Base-by-base conservation (phyloP, 2,888 invertebrate species). In the Minunthozetes semirufus region DNA sequence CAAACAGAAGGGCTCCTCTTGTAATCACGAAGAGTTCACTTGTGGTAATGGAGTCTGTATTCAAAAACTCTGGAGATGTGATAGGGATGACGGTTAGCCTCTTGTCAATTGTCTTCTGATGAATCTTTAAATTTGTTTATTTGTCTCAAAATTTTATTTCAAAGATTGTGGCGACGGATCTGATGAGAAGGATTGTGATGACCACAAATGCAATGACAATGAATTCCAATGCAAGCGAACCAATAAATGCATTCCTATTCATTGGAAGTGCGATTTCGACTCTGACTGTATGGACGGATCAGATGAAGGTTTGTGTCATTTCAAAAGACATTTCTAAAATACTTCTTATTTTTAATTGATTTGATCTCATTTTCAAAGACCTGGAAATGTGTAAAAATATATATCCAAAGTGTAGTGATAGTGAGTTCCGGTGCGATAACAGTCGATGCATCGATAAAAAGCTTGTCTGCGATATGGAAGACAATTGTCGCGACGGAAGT, bases 221-320 rank as follows among this genome's bases (percentile, higher is more conserved):
- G 77, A 98, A 81, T 97, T 95, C 84, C 90, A 91, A 78, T 98
- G 98, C 83, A 88, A 88, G 77, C 95, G 96, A 19, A 72, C 73
- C 82, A 92, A 92, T 80, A 87, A 92, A 74, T 94, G 94, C 82
- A 89, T 94, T 80, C 92, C 92, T 11, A 53, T 78, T 80, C 91
- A 93, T 81, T 96, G 95, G 95, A 87, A 90, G 79, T 98, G 97
- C 82, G 97, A 98, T 82, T 95, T 94, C 83, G 93, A 96, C 38
- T 93, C 96, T 80, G 97, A 98, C 82, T 99, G 98, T 81, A 85
- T 94, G 0, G 98, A 98, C 82, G 91, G 92, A 61, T 91, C 91
- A 74, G 98, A 99, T 82, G 94, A 95, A 83, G 85, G 88, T 0
- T 90, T 92, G 79, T 84, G 5, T 29, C 13, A 25, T 61, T 61